Base-by-base conservation (phyloP, 2,888 invertebrate genomes). In the Hydriomena furcata region DNA sequence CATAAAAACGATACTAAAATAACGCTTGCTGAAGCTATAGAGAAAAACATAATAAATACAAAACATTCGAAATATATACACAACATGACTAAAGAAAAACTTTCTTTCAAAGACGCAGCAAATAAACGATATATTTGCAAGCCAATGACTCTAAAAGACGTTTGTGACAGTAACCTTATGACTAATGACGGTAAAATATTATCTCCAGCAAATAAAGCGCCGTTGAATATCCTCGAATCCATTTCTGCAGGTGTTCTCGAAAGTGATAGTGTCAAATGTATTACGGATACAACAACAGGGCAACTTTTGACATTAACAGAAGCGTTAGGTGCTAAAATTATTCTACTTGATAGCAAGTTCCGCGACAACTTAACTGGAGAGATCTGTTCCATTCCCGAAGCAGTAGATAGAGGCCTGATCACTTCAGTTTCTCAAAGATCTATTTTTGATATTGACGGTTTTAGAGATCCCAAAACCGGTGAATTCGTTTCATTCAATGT, bases 91-190 rank as follows among this genome's bases (percentile, higher is more conserved):
- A 93, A 94, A 77, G 95, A 97, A 78, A 94, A 94, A 71, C 78
- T 97, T 45, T 91, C 94, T 20, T 94, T 97, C 67, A 92, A 93
- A 70, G 96, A 97, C 71, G 98, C 98, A n/a, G 94, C 95, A 67
- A 93, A 93, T 57, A 92, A 95, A 59, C 94, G 95, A 45, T 91
- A 95, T 37, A 96, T 98, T 65, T 92, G 94, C 41, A 97, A 97
- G 84, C 98, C 98, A 0, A 93, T 97, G 92, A 97, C 98, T n/a
- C 91, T 99, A 23, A 96, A 97, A 84, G 98, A 98, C 73, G 92
- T 95, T 55, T 94, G 94, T 65, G 96, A 97, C 79, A 92, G 93
- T 69, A 94, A 95, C 76, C 90, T 97, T 60, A 92, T 98, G 71
- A 96, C 96, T 66, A 92, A 92, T 61, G 93, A 93, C 40, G 94